A percentile compares a stretch with the other conserved stretches of the same genome.
Conservation (phyloP, 1,140 invertebrate genomes). For the Colletes latitarsis region DNA sequence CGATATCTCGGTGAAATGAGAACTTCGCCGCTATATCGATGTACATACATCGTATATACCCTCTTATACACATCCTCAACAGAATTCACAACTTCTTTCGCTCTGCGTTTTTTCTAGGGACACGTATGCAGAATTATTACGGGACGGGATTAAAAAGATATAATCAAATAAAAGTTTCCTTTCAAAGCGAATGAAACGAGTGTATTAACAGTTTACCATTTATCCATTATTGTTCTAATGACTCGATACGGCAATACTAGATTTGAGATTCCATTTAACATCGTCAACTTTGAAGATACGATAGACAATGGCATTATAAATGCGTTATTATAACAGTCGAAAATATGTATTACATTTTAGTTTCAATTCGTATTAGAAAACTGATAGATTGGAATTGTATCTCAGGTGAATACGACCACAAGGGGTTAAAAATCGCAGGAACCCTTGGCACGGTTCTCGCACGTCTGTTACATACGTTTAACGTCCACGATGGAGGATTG, state of each 20-base stretch:
- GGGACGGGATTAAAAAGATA: not conserved
- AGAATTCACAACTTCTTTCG: slow-evolving; percentile 16
- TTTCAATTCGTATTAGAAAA: too few relatives aligned
- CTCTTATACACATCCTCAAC: slow-evolving; percentile 38
- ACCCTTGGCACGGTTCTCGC: not conserved
- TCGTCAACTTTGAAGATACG: too few relatives aligned
- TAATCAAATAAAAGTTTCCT: not conserved
- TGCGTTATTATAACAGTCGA: too few relatives aligned
- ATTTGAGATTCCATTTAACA: too few relatives aligned
- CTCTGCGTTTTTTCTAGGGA: slow-evolving; percentile 18
- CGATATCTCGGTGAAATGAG: slow-evolving; percentile 70
- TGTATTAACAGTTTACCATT: too few relatives aligned
- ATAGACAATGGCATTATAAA: too few relatives aligned
- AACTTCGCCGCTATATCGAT: slow-evolving; percentile 60
- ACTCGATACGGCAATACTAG: too few relatives aligned
- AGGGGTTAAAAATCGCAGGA: not conserved
- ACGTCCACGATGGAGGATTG: slow-evolving; percentile 6
- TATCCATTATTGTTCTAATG: too few relatives aligned
- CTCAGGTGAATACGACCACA: too few relatives aligned
- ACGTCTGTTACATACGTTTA: slow-evolving; percentile 53
- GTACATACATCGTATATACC: slow-evolving; percentile 58
- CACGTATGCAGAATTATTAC: not conserved
- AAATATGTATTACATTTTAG: too few relatives aligned
- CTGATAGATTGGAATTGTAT: too few relatives aligned
- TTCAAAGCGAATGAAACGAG: not conserved